These are phyloP conservation scores for Octodon degus DNA, from an alignment of 2,113 vertebrate genomes.

Conservation along the genomic window DNA sequence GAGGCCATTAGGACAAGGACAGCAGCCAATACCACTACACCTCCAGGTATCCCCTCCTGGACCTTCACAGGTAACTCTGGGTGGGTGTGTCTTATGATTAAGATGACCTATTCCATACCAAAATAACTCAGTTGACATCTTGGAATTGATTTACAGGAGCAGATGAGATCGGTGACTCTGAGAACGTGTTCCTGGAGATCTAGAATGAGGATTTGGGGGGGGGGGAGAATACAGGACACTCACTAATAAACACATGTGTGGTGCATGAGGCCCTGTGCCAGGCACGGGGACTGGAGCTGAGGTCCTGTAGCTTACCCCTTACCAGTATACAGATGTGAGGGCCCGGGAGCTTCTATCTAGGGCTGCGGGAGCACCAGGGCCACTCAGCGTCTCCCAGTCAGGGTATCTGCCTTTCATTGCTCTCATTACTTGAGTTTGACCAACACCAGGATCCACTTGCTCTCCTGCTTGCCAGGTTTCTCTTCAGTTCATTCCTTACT, in stretches of 20 bases:
- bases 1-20: not conserved
- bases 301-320: not conserved
- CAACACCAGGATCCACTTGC: not conserved
- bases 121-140: not conserved
- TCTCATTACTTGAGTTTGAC: not conserved
- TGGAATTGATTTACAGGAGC: not conserved
- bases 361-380: not conserved
- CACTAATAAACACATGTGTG: not conserved
- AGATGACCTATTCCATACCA: not conserved
- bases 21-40: not conserved
- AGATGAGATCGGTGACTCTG: not conserved
- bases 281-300: not conserved
- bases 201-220: not conserved
- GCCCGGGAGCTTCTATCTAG: not conserved
- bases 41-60: not conserved
- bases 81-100: not conserved
- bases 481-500: not conserved
- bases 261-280: rapidly evolving
- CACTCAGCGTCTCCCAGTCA: too few relatives aligned
- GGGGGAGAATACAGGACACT: not conserved
- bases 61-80: too few relatives aligned
- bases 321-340: not conserved
- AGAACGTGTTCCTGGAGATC: not conserved
- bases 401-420: not conserved
- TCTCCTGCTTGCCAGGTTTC: not conserved